Base-by-base conservation (phyloP, 2,113 vertebrate genomes). In the Rhizomys pruinosus region DNA sequence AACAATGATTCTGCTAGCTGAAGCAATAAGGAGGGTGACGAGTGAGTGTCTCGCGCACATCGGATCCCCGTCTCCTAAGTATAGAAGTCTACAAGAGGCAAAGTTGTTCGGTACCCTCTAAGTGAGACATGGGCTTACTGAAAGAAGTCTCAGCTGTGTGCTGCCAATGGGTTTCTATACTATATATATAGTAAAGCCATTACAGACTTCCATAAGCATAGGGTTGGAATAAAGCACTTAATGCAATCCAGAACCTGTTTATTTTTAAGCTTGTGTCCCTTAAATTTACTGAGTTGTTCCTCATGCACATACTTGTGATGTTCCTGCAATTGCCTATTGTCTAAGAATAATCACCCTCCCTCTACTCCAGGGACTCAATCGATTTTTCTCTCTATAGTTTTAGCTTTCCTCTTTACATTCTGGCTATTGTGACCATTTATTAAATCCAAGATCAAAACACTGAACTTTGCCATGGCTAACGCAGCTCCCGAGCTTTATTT, bases 181-280 rank as follows among this genome's bases (percentile, higher is more conserved):
- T 66, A 74, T 27, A 37, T 72, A n/a, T n/a, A n/a, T n/a, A n/a
- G n/a, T 57, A 39, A 94, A 72, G 16, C 42, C 5, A 20, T 34
- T 23, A 32, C 7, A 29, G 72, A 79, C 23, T 22, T 68, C 69
- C 84, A 10, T 19, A 69, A 84, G 59, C 29, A 73, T 2, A 47
- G 59, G 59, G 42, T 47, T 63, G 87, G 37, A 95, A 44, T 32
- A 78, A 69, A 44, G 11, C 66, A 27, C 66, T 71, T 63, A 10
- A 34, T n/a, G 34, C 52, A 63, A 19, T 37, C 68, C 12, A 22
- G 34, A 57, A 76, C 80, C 34, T 32, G 39, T 37, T 95, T 57
- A 85, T 93, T 72, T 79, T 68, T 77, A 37, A 89, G 73, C 87
- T 81, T 80, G 59, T 77, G 44, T 82, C 76, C 80, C 92, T 89